Evolutionary conservation across 2,888 invertebrate species (phyloP).

Genomic region (Hypsopygia costalis): DNA sequence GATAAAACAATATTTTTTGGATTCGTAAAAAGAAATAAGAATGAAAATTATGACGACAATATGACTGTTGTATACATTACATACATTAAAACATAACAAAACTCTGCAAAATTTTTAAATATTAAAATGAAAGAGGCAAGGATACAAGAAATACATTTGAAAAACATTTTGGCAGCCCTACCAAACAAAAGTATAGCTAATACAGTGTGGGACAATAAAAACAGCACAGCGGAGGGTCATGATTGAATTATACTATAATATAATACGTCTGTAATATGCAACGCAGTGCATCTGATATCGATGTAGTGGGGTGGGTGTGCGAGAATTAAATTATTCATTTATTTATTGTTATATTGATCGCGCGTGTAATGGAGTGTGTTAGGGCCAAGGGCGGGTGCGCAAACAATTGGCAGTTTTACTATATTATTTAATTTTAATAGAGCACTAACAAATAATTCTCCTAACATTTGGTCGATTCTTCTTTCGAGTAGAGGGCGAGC

Average conservation of each 20-base stretch:
- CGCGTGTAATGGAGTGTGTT: slow-evolving; percentile 12
- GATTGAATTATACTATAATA: slow-evolving; percentile 66
- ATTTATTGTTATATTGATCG: slow-evolving; percentile 42
- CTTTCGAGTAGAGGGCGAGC: too few species aligned
- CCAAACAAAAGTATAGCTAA: slow-evolving; percentile 23
- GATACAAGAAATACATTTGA: not conserved
- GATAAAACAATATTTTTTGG: too few species aligned
- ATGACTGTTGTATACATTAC: too few species aligned
- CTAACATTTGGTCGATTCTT: too few species aligned
- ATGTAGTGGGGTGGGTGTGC: slow-evolving; percentile 34
- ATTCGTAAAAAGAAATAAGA: too few species aligned
- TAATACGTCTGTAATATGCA: slow-evolving; percentile 50
- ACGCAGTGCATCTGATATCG: slow-evolving; percentile 50
- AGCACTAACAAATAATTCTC: too few species aligned
- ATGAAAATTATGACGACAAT: too few species aligned
- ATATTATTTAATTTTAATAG: not conserved
- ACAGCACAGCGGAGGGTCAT: slow-evolving; percentile 40
- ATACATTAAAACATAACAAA: too few species aligned
- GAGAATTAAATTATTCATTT: slow-evolving; percentile 45
- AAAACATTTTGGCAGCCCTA: slow-evolving; percentile 37
- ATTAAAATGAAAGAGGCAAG: too few species aligned
- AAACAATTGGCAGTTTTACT: not conserved
- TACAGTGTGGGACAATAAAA: slow-evolving; percentile 50
- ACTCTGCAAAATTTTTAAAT: too few species aligned
- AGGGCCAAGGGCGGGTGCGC: slow-evolving; percentile 1